A percentile compares a stretch with the other conserved stretches of the same genome.
Evolutionary conservation across 2,888 invertebrate species (phyloP).

Genomic region (Coleophora deauratella): DNA sequence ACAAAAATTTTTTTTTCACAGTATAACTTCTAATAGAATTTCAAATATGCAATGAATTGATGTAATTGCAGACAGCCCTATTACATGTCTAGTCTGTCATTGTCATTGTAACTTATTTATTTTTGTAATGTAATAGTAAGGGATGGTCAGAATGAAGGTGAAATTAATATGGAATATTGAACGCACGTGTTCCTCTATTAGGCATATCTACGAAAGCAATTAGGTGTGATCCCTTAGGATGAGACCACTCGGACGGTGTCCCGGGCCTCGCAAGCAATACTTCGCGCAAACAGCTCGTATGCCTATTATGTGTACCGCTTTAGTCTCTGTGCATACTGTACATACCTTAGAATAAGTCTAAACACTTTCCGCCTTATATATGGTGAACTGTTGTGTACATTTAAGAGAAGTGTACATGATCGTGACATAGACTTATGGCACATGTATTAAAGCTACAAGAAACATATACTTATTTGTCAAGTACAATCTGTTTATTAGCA

Average conservation of each 20-base stretch:
- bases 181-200: slow-evolving; percentile 36
- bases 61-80: slow-evolving; percentile 48
- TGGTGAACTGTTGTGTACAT: slow-evolving; percentile 43
- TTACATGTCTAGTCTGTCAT: slow-evolving; percentile 55
- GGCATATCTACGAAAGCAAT: slow-evolving; percentile 54
- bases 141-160: slow-evolving; percentile 20
- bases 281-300: slow-evolving; percentile 24
- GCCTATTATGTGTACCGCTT: slow-evolving; percentile 48
- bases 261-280: slow-evolving; percentile 27
- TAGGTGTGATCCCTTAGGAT: slow-evolving; percentile 32
- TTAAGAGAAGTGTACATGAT: slow-evolving; percentile 24
- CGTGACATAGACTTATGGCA: neutral
- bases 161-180: slow-evolving; percentile 33
- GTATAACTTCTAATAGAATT: too few species aligned
- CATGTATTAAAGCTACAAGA: too few species aligned
- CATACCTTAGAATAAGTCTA: slow-evolving; percentile 50
- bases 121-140: slow-evolving; percentile 24
- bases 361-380: slow-evolving; percentile 63
- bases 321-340: slow-evolving; percentile 66
- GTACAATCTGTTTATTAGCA: too few species aligned
- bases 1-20: too few species aligned
- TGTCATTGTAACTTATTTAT: slow-evolving; percentile 52
- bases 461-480: too few species aligned
- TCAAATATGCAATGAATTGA: slow-evolving; percentile 19
- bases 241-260: slow-evolving; percentile 21